Evolutionary conservation across 53 echinoderm and acorn worm species (phyloP), one percentile per base, ranked within the genome.

Genomic region (Holothuria leucospilota): DNA sequence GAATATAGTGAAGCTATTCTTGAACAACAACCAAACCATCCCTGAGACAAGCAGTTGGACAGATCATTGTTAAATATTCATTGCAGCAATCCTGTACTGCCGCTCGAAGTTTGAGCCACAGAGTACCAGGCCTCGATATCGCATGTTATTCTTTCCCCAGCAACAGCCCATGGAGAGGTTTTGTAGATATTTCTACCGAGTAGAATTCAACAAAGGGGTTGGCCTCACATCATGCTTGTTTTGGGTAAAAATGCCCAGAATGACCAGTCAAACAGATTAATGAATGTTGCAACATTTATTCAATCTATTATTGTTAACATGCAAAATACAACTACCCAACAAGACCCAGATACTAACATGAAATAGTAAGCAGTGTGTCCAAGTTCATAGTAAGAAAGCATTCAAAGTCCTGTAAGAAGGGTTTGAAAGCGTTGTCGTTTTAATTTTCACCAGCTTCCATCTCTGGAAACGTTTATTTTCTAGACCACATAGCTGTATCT

Each of bases 181-280:
- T 21, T 75, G 14, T 59, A 86, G n/a, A 46, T 86, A 15, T 62
- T 72, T 74, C 29, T 72, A 56, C 60, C 86, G 93, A 71, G 90
- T 95, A 77, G 90, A 85, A 82, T 93, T 92, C 26, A 61, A 88
- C n/a, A n/a, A 77, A 63, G 27, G 87, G 20, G 87, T n/a, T n/a
- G n/a, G n/a, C n/a, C n/a, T n/a, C n/a, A n/a, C n/a, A n/a, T n/a
- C n/a, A 79, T 20, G 74, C 52, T 51, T 88, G 18, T 52, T 94
- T 20, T 94, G 94, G 94, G 64, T 94, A 21, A 66, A 92, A 65
- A 29, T 90, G 56, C 49, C 15, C 28, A 14, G 14, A 23, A 60
- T 25, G 46, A 63, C 39, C 2, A 59, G 29, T 13, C 59, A 10
- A 27, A 77, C 21, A 34, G n/a, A n/a, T n/a, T n/a, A n/a, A 27